Conservation (phyloP, 2,888 invertebrate species). For the Pseudococcus jackbeardsleyi region DNA sequence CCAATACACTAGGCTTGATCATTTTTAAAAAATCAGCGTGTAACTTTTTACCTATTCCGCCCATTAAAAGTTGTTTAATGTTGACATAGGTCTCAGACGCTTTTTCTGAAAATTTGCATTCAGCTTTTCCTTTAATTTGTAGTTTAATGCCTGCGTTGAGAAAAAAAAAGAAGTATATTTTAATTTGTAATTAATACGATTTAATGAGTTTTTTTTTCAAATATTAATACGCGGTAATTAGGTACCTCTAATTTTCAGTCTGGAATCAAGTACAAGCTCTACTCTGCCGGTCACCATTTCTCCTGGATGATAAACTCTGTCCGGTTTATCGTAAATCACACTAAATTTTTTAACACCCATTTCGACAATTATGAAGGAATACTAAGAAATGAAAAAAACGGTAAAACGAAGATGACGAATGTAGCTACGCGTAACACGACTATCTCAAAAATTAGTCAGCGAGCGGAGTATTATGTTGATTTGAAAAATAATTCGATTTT, state of each 20-base stretch:
- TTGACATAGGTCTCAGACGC: slow-evolving; percentile 85
- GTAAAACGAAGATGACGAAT: neutral
- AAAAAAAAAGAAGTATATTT: slow-evolving; percentile 55
- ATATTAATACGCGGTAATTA: neutral
- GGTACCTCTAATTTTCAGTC: slow-evolving; percentile 81
- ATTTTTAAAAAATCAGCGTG: too few species aligned
- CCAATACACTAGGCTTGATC: too few species aligned
- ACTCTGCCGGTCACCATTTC: slow-evolving; percentile 78
- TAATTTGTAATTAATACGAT: neutral
- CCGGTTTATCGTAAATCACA: slow-evolving; percentile 82
- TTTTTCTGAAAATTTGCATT: slow-evolving; percentile 81
- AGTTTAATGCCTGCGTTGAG: slow-evolving; percentile 77
- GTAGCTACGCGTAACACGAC: too few species aligned
- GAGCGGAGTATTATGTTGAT: neutral
- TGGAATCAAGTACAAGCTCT: slow-evolving; percentile 74
- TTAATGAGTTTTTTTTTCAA: neutral
- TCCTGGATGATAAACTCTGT: slow-evolving; percentile 77
- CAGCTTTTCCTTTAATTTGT: slow-evolving; percentile 81
- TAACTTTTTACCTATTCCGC: too few species aligned
- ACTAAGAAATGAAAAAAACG: neutral
- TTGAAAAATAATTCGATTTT: neutral
- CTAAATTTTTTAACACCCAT: slow-evolving; percentile 84
- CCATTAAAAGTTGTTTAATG: slow-evolving; percentile 72
- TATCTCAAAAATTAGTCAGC: neutral
- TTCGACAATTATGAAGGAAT: slow-evolving; percentile 61